phyloP scores from a whole-genome alignment of 2,113 vertebrate genomes.

The Odontesthes bonariensis region DNA sequence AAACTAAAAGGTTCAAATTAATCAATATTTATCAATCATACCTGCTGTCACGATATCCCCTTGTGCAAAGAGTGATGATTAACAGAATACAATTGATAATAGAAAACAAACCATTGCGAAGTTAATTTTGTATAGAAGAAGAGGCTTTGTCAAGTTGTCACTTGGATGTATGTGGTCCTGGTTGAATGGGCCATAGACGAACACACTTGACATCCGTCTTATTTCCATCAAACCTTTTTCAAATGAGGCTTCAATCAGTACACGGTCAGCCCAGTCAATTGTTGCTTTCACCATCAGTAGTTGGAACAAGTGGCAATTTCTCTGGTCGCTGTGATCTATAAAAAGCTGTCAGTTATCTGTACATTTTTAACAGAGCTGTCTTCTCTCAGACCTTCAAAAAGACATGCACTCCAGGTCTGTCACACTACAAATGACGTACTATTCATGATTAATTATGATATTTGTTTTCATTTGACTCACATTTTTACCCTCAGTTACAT shows the following conservation, averaged over 20 bases:
- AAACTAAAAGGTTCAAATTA: too few relatives aligned
- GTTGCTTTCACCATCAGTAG: slow-evolving; percentile 36
- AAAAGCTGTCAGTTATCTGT: slow-evolving; percentile 18
- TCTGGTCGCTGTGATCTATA: slow-evolving; percentile 12
- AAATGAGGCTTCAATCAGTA: slow-evolving; percentile 48
- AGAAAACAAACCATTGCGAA: slow-evolving; percentile 3
- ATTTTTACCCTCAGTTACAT: neutral
- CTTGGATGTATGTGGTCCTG: slow-evolving; percentile 3
- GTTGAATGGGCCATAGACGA: neutral
- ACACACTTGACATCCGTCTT: slow-evolving; percentile 30
- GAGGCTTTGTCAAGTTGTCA: slow-evolving; percentile 21
- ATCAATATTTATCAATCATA: slow-evolving; percentile 31
- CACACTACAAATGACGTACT: neutral
- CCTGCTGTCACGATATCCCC: neutral
- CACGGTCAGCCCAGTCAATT: slow-evolving; percentile 35
- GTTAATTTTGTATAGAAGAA: neutral
- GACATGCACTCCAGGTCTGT: neutral
- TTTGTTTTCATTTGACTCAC: neutral
- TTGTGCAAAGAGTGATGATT: slow-evolving; percentile 7
- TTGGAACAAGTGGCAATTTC: slow-evolving; percentile 21
- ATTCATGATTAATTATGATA: neutral
- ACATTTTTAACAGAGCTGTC: neutral
- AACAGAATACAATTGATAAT: neutral
- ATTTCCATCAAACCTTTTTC: slow-evolving; percentile 30
- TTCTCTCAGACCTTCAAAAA: neutral